Evolutionary conservation across 92 coral and sea anemone genomes (phyloP).

Genomic region (Paragorgia papillata): DNA sequence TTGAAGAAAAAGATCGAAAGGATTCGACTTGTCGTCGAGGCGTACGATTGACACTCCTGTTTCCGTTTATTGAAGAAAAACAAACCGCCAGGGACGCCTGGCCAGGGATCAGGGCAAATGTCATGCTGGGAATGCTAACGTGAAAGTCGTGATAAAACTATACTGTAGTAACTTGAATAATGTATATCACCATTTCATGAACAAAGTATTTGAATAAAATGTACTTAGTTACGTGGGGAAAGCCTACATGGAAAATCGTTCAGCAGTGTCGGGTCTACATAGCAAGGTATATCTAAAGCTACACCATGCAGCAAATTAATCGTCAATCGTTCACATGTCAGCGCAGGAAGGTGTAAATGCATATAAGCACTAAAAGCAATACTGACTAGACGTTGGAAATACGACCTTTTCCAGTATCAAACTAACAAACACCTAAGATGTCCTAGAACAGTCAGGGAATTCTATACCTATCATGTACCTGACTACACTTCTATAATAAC

Average conservation of each 20-base stretch:
- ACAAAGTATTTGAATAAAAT: background rate
- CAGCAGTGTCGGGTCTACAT: background rate
- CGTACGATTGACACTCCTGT: constrained; percentile 25
- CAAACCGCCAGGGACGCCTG: background rate
- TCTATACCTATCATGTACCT: too few relatives aligned
- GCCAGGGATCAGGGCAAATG: constrained; percentile 21
- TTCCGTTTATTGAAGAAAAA: constrained; percentile 25
- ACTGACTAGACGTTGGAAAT: constrained; percentile 31
- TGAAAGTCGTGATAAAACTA: background rate
- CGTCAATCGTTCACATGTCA: constrained; percentile 54
- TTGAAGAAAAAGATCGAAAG: background rate
- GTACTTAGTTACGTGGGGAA: too few relatives aligned
- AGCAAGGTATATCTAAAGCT: constrained; percentile 15
- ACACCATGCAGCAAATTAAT: constrained; percentile 30
- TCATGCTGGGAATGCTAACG: constrained; percentile 21
- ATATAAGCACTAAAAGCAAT: constrained; percentile 35
- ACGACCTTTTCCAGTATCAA: background rate
- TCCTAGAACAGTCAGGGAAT: too few relatives aligned
- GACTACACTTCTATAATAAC: too few relatives aligned
- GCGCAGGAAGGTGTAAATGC: constrained; percentile 51
- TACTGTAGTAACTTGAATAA: background rate
- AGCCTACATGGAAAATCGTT: too few relatives aligned
- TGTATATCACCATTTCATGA: background rate
- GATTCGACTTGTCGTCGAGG: constrained; percentile 40
- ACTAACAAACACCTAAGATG: background rate